Evolutionary conservation across 2,797 vertebrate species (phyloP), one percentile per base, ranked within the genome.

Genomic region (Mormyrops attenuatus): DNA sequence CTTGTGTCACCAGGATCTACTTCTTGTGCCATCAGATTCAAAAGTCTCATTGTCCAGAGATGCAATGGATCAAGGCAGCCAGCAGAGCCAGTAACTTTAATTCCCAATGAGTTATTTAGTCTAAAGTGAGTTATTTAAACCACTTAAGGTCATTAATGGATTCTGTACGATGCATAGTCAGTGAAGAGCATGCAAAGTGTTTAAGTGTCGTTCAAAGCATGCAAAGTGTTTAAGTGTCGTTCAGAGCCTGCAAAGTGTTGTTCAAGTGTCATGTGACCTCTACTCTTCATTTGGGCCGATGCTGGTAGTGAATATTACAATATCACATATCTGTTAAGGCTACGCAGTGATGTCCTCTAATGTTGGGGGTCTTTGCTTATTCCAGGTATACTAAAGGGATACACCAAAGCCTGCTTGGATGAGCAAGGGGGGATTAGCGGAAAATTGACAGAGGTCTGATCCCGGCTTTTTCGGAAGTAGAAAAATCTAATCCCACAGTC

Each of bases 401-500:
- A 34, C 7, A 4, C 52, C 26, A 34, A 5, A 53, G 26, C 52
- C 50, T 8, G 0, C 5, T 34, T 34, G 44, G 22, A 53, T 50
- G n/a, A 17, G 30, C 1, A 5, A 85, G 6, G 50, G 53, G 84
- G 88, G 91, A 92, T 93, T 92, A 92, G 55, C 30, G 3, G 2
- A 52, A 87, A 26, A 89, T 55, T 44, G 49, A 17, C 50, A 85
- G 87, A 84, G 66, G 69, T 69, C 15, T 8, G 63, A 86, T 85
- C 84, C 85, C 77, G 38, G 91, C 86, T 73, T 90, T 87, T 86
- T 88, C 82, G 53, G 26, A 90, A 89, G 89, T 73, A 55, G 50
- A 91, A 92, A 93, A 94, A 49, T 89, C 91, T 94, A 92, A 94
- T 94, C 93, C 91, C 0, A 17, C 89, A 90, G 90, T 90, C 91